Evolutionary conservation across 2,797 vertebrate species (phyloP).

Genomic region (Mionectes olivaceus): DNA sequence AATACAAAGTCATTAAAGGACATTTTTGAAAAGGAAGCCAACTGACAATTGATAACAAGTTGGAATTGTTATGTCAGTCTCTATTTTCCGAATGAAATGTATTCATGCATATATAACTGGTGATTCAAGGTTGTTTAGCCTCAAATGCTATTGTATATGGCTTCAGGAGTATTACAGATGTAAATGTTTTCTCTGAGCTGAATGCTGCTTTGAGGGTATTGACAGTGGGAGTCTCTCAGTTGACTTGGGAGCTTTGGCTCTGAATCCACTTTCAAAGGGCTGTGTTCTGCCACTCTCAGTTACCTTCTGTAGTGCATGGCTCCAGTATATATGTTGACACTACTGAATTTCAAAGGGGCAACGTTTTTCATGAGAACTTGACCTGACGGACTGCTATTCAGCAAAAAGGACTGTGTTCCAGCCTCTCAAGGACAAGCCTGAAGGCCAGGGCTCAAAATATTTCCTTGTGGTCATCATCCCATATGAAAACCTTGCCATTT

Average conservation of each 20-base stretch:
- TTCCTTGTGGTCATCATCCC: background rate
- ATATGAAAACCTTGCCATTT: background rate
- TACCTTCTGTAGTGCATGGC: rapidly evolving
- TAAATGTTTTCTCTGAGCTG: background rate
- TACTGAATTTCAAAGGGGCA: background rate
- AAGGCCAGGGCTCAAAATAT: background rate
- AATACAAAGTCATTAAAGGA: background rate
- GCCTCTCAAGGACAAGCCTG: background rate
- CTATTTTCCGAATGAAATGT: background rate
- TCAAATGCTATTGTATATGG: background rate
- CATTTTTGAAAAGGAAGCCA: background rate
- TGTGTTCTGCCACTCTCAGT: background rate
- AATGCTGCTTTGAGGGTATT: background rate
- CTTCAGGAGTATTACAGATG: background rate
- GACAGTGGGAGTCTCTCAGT: background rate
- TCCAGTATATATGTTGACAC: background rate
- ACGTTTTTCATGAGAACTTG: background rate
- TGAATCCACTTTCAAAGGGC: background rate
- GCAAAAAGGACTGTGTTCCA: background rate
- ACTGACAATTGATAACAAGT: background rate
- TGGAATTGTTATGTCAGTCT: background rate
- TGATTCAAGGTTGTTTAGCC: background rate
- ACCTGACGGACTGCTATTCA: background rate
- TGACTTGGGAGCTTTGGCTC: background rate
- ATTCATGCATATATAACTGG: background rate